phyloP scores from a whole-genome alignment of 2,113 vertebrate genomes.

The Gulo gulo region DNA sequence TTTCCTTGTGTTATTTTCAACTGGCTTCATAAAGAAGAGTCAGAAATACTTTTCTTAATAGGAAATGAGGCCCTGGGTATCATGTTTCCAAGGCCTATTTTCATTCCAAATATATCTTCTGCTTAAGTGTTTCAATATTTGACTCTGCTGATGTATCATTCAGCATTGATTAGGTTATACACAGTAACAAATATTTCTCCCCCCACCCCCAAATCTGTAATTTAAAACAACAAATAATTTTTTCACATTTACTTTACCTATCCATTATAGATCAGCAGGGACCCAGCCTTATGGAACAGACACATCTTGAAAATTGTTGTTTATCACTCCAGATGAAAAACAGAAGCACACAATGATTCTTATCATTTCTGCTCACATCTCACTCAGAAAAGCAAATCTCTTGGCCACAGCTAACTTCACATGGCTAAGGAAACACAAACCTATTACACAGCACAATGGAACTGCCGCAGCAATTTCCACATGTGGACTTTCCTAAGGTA shows the following conservation, averaged over 20 bases:
- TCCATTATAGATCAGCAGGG: neutral
- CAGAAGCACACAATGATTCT: neutral
- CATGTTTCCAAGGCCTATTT: neutral
- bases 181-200: neutral
- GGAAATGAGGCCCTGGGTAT: neutral
- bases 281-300: neutral
- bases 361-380: neutral
- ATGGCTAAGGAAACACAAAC: neutral
- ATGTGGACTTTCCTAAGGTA: neutral
- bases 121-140: conserved; percentile 33
- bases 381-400: neutral
- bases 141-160: neutral
- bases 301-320: neutral
- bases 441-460: neutral
- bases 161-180: neutral
- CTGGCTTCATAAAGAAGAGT: neutral
- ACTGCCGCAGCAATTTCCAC: neutral
- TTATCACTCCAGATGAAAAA: neutral
- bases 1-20: neutral
- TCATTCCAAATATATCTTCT: neutral
- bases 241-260: neutral
- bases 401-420: neutral
- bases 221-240: neutral
- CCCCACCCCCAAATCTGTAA: neutral
- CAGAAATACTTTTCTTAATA: neutral